phyloP scores from a whole-genome alignment of 2,113 vertebrate species.

The Tonatia bakeri region DNA sequence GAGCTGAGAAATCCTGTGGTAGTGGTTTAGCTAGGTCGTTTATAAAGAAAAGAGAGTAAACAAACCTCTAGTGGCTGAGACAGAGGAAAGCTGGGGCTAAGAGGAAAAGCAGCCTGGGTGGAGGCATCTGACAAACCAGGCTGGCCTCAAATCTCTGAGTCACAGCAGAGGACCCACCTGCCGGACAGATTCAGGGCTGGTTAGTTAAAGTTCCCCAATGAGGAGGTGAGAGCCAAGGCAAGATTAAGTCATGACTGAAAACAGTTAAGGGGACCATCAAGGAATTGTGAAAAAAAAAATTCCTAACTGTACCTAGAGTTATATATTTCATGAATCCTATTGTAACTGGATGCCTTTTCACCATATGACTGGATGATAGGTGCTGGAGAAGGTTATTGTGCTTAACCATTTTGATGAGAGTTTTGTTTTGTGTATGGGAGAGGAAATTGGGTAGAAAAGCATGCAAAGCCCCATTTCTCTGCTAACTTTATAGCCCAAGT shows the following conservation, averaged over 20 bases:
- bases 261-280: neutral
- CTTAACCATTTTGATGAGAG: conserved; percentile 59
- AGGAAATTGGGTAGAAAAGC: conserved; percentile 42
- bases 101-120: neutral
- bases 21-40: conserved; percentile 8
- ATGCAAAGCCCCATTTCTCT: conserved; percentile 16
- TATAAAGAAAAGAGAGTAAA: conserved; percentile 24
- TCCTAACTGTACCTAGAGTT: conserved; percentile 52
- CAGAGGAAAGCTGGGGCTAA: neutral
- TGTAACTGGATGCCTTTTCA: conserved; percentile 32
- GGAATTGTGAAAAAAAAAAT: conserved; percentile 42
- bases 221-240: conserved; percentile 6
- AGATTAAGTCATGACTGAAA: conserved; percentile 18
- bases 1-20: neutral
- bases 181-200: neutral
- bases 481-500: neutral
- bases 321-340: conserved; percentile 55
- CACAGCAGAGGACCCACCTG: neutral
- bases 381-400: conserved; percentile 23
- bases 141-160: neutral
- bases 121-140: conserved; percentile 29
- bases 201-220: neutral
- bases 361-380: conserved; percentile 19
- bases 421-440: conserved; percentile 38
- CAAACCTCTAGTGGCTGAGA: neutral